Percentiles rank a stretch among this genome's conserved stretches.
Evolutionary conservation across 2,797 vertebrate genomes (phyloP).

Genomic region (Paramormyrops hopkinsi): DNA sequence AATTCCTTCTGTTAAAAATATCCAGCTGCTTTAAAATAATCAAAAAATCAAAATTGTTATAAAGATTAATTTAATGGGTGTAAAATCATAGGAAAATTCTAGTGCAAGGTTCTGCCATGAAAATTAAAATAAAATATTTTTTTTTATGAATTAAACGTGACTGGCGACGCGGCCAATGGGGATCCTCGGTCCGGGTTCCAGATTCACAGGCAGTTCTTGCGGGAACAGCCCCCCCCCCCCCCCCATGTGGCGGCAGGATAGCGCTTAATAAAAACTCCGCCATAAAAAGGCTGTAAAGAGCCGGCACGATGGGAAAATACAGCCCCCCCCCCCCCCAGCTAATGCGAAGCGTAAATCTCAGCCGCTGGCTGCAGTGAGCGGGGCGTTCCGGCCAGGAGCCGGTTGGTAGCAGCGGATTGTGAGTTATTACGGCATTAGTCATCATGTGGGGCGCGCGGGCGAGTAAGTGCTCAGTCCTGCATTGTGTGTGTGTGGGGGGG

Average conservation of each 20-base stretch:
- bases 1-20: background rate
- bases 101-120: background rate
- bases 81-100: background rate
- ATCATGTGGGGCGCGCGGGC: slow-evolving; percentile 21
- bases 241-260: background rate
- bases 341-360: slow-evolving; percentile 46
- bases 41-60: background rate
- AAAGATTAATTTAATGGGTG: background rate
- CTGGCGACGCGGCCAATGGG: background rate
- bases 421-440: slow-evolving; percentile 42
- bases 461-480: slow-evolving; percentile 26
- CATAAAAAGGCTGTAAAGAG: slow-evolving; percentile 37
- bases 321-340: slow-evolving; percentile 28
- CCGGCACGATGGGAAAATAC: slow-evolving; percentile 26
- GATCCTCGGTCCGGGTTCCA: background rate
- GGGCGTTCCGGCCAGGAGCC: slow-evolving; percentile 24
- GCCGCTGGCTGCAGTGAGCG: slow-evolving; percentile 18
- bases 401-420: slow-evolving; percentile 38
- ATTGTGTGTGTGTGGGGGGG: background rate
- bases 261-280: slow-evolving; percentile 34
- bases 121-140: background rate
- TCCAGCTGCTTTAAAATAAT: background rate
- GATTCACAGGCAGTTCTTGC: background rate
- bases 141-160: background rate
- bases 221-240: background rate